Evolutionary conservation across 2,888 invertebrate genomes (phyloP), one percentile per base, ranked within the genome.

Genomic region (Celastrina argiolus): DNA sequence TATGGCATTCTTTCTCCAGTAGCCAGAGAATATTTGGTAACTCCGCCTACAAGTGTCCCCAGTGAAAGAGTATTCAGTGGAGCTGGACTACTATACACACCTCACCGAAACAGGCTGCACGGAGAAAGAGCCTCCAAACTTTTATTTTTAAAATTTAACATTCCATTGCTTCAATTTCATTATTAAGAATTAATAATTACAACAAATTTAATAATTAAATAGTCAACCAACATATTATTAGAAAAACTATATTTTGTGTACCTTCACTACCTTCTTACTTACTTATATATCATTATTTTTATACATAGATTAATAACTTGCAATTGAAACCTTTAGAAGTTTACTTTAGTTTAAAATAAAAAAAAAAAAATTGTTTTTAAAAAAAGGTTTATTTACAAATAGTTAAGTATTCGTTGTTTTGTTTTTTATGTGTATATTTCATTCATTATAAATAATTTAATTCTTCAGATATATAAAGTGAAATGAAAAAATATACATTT

Each of bases 11-110:
- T 66, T 66, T 69, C 65, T 70, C 70, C 70, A 59, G 68, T 72
- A 72, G 71, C 69, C 66, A 68, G 71, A 66, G 64, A 72, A 68
- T 73, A 70, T 72, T 73, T 73, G 66, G 68, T 68, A 66, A 71
- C 70, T 67, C 72, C 70, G 26, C 71, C 73, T 65, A 73, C 70
- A 69, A 71, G 73, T 69, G 70, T 71, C 65, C 66, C 69, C 65
- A 71, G 72, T 68, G 70, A 73, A 69, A 65, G 70, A 67, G 66
- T 71, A 41, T 72, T 72, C 28, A 70, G 70, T 70, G 70, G 70
- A 65, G 72, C 70, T 72, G 72, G 72, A 69, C 68, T 69, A 45
- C 67, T 71, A 67, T 69, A 72, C 67, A 69, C 69, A 69, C 70
- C 71, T 67, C 71, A 71, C 65, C 67, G 70, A 68, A 72, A 69